Evolutionary conservation across 2,113 vertebrate species (phyloP).

Genomic region (Malaclemys terrapin): DNA sequence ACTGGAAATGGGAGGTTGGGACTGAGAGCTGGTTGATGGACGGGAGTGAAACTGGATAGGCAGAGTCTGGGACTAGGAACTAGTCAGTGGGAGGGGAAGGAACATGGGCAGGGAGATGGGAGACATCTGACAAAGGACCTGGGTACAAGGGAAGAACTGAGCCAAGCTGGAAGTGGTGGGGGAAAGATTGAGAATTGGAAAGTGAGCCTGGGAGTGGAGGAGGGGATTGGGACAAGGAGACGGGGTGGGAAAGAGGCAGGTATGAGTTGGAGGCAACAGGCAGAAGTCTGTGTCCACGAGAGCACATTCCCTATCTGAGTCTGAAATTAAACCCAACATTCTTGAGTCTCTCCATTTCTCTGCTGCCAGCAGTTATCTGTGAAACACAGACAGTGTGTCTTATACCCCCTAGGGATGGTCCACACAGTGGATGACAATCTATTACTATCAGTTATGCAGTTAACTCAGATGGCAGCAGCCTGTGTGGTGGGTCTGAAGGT

Average conservation of each 20-base stretch:
- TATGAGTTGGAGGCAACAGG: not conserved
- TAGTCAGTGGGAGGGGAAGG: too few relatives aligned
- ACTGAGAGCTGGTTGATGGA: not conserved
- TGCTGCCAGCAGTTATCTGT: not conserved
- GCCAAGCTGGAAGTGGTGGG: not conserved
- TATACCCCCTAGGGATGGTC: not conserved
- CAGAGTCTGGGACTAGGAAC: not conserved
- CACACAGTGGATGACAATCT: not conserved
- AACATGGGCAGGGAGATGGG: not conserved
- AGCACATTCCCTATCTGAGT: not conserved
- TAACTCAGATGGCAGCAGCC: not conserved
- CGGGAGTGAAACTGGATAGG: not conserved
- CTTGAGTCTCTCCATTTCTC: not conserved
- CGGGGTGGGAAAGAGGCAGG: not conserved
- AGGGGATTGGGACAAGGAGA: not conserved
- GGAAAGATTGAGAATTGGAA: not conserved
- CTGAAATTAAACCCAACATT: not conserved
- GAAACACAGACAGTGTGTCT: not conserved
- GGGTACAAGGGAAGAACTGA: too few relatives aligned
- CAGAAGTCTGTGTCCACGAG: not conserved
- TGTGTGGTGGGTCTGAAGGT: not conserved
- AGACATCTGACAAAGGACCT: too few relatives aligned
- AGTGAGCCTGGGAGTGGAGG: not conserved
- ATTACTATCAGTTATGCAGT: not conserved
- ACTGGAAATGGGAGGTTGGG: not conserved